Conservation (phyloP, 2,888 invertebrate genomes). For the Himalopsyche tibetana region DNA sequence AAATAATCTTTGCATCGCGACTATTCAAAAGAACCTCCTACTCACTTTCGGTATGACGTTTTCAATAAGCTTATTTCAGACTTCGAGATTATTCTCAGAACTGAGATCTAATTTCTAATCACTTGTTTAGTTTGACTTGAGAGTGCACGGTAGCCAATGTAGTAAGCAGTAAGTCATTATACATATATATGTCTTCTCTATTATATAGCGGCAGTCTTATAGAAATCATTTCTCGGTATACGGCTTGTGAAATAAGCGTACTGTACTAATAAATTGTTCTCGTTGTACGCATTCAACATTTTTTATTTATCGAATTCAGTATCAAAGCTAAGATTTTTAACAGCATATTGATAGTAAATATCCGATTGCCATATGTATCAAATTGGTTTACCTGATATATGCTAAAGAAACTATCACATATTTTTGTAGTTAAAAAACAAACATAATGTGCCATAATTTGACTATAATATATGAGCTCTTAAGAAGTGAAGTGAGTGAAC, state of each 20-base stretch:
- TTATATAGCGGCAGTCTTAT: constrained; percentile 10
- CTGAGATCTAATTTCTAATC: constrained; percentile 18
- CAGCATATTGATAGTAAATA: no score
- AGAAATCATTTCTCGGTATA: constrained; percentile 56
- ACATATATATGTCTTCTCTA: background rate
- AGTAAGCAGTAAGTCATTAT: background rate
- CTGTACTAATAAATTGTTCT: background rate
- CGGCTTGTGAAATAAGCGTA: background rate
- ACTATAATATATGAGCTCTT: no score
- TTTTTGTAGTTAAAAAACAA: no score
- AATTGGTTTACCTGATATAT: no score
- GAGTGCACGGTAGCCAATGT: background rate
- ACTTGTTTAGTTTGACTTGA: constrained; percentile 22
- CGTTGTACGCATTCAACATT: background rate
- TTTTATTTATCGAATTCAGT: background rate
- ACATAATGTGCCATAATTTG: no score
- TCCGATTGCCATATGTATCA: no score
- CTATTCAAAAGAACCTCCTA: background rate
- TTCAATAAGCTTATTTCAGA: background rate
- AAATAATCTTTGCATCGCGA: background rate
- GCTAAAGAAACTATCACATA: no score
- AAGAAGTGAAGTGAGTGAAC: no score
- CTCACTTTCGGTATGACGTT: background rate
- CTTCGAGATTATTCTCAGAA: background rate
- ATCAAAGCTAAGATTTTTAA: background rate